Percentiles rank a stretch among this genome's conserved stretches.
phyloP scores from a whole-genome alignment of 2,888 invertebrate genomes.

The Alloscopus bannaensis region DNA sequence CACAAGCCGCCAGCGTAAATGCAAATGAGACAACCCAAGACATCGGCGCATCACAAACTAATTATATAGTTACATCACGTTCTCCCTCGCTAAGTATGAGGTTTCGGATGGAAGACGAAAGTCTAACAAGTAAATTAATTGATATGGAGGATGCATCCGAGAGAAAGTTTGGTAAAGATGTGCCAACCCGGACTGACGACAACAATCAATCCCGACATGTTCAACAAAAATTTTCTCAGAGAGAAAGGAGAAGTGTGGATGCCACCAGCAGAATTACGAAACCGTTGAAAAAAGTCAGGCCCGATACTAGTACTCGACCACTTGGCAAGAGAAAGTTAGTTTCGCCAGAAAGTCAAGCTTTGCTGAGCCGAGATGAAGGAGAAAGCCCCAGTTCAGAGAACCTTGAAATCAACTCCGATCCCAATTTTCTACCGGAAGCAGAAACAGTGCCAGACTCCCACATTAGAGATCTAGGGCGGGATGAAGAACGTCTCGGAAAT shows the following conservation, averaged over 20 bases:
- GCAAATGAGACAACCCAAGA: conserved; percentile 8
- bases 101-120: background rate
- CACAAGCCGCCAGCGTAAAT: too few relatives aligned
- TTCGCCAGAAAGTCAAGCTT: too few relatives aligned
- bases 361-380: too few relatives aligned
- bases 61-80: conserved; percentile 5
- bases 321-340: background rate
- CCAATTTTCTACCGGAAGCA: too few relatives aligned
- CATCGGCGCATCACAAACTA: background rate
- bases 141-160: background rate
- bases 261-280: too few relatives aligned
- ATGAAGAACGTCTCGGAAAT: too few relatives aligned
- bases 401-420: too few relatives aligned
- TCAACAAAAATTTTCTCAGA: background rate
- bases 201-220: background rate
- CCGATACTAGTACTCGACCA: background rate
- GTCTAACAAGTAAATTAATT: background rate
- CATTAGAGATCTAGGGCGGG: too few relatives aligned
- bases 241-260: conserved; percentile 10
- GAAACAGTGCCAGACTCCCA: too few relatives aligned
- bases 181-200: background rate
- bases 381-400: too few relatives aligned
- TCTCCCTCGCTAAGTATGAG: background rate
- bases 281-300: background rate
- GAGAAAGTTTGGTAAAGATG: background rate